Percentiles rank a stretch among this genome's conserved stretches.
Conservation (phyloP, 2,888 invertebrate genomes). For the Melinaea marsaeus region DNA sequence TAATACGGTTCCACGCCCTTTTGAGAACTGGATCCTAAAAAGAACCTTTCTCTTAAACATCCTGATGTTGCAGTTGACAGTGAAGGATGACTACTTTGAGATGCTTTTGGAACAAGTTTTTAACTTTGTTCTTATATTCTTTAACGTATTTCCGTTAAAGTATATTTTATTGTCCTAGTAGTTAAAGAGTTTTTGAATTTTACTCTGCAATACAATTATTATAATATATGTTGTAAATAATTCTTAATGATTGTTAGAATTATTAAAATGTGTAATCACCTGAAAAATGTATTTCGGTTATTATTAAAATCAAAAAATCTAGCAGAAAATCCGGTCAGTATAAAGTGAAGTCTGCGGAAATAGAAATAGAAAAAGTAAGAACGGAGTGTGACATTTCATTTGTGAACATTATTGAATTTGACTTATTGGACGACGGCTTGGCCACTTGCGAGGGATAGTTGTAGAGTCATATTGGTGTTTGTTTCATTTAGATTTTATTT, state of each 20-base stretch:
- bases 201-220: too few species aligned
- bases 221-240: too few species aligned
- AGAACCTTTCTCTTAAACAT: conserved; percentile 3
- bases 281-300: too few species aligned
- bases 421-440: conserved; percentile 60
- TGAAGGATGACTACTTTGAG: conserved; percentile 27
- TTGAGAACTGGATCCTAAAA: background rate
- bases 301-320: too few species aligned
- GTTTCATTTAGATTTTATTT: background rate
- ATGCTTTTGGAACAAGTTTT: conserved; percentile 21
- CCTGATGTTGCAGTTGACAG: conserved; percentile 21
- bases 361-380: conserved; percentile 12
- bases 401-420: conserved; percentile 70
- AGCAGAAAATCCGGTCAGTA: background rate
- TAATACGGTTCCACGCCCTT: background rate
- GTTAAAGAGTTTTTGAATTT: too few species aligned
- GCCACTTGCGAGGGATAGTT: conserved; percentile 23
- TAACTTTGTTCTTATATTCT: background rate
- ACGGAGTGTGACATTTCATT: conserved; percentile 57
- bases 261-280: too few species aligned
- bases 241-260: too few species aligned
- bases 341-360: conserved; percentile 3
- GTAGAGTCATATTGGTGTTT: conserved; percentile 30
- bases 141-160: too few species aligned
- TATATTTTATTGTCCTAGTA: too few species aligned